Evolutionary conservation across 2,888 invertebrate genomes (phyloP), one percentile per base, ranked within the genome.

Genomic region (Amphipoea lucens): DNA sequence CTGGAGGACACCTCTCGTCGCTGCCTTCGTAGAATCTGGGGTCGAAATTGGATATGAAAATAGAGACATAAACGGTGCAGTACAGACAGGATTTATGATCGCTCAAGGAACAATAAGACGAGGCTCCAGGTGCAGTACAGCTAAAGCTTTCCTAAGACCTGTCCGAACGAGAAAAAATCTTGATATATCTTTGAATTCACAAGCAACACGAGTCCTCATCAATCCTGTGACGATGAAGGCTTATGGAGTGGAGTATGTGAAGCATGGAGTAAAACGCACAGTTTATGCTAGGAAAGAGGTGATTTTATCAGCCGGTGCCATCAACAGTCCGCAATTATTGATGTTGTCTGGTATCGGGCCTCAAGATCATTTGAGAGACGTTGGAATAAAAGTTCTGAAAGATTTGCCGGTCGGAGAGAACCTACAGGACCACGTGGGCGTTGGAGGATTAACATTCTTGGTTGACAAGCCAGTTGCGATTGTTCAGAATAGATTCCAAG

Each of bases 341-440:
- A 99, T 99, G 99, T 95, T 99, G 0, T 99, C 99, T 0, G 99
- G 99, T 0, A 97, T 99, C 74, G 98, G 98, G 0, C 98, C 98
- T 0, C 96, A 97, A 76, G 95, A 97, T 23, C 98, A 99, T 89
- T 95, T 99, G 20, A 95, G 96, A 83, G 97, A 98, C 69, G 96
- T 98, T 0, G 98, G 98, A 6, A 98, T 99, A 70, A 97, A 97
- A 12, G 97, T 98, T 0, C 90, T 99, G 0, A 98, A 98, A 91
- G 98, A 99, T 94, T 96, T 98, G 67, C 97, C 97, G 0, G 98
- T 98, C 0, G 98, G 98, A 0, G 98, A 98, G 90, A 98, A 99
- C 92, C 96, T 99, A 69, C 99, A 99, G 94, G 99, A 99, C 93
- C 99, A 99, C 93, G 98, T 99, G 1, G 99, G 98, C 23, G 98